Conservation (phyloP, 2,888 invertebrate genomes). For the Lacanobia wlatinum region DNA sequence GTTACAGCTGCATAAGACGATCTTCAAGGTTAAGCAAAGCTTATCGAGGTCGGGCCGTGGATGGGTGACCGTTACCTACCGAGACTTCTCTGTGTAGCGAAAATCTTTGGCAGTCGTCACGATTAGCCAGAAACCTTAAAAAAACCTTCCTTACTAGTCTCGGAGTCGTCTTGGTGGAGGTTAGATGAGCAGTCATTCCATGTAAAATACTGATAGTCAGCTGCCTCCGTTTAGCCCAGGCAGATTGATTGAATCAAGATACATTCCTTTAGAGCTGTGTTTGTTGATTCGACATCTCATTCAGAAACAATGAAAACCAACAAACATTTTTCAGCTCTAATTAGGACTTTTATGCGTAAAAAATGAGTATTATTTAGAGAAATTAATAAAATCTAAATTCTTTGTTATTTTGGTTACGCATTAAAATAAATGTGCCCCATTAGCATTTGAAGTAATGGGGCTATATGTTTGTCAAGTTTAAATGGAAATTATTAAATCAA, state of each 20-base stretch:
- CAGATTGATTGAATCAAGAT: conserved; percentile 1
- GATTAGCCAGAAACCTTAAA: no score
- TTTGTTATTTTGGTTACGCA: not conserved
- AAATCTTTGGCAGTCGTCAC: no score
- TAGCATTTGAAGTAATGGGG: not conserved
- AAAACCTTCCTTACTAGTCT: no score
- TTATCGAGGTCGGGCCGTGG: not conserved
- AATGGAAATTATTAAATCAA: not conserved
- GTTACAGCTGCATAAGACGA: no score
- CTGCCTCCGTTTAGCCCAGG: not conserved
- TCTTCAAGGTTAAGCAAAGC: no score
- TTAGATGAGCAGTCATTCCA: not conserved
- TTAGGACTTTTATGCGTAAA: not conserved
- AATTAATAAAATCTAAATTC: not conserved
- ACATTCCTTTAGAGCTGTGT: conserved; percentile 19
- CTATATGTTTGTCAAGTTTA: not conserved
- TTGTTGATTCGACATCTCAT: conserved; percentile 23
- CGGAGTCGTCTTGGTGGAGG: no score
- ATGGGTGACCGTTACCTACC: not conserved
- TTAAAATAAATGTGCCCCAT: not conserved
- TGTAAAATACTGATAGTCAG: not conserved
- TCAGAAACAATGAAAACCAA: not conserved
- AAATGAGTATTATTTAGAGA: not conserved
- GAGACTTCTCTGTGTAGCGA: not conserved
- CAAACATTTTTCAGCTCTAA: conserved; percentile 18